phyloP scores from a whole-genome alignment of 2,113 vertebrate genomes.

The Equus quagga region DNA sequence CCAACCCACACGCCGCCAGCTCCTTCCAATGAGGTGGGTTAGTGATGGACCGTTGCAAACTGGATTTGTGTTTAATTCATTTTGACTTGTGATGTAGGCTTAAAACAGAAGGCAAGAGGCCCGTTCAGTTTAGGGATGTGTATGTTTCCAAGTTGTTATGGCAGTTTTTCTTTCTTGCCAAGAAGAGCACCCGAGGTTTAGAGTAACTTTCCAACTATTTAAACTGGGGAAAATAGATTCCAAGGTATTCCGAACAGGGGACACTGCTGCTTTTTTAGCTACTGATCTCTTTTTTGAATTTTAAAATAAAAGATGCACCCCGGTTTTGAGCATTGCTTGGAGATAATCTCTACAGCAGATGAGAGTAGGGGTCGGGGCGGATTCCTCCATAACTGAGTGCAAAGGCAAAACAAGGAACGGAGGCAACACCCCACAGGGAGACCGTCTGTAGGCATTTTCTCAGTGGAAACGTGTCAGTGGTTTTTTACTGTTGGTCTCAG shows the following conservation, averaged over 20 bases:
- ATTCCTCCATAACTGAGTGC: not conserved
- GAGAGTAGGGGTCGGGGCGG: not conserved
- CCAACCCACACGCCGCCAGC: not conserved
- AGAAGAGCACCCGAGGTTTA: slow-evolving; percentile 26
- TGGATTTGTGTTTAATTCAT: slow-evolving; percentile 54
- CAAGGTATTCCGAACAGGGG: not conserved
- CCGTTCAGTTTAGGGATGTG: not conserved
- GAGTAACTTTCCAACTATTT: slow-evolving; percentile 56
- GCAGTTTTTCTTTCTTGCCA: slow-evolving; percentile 37
- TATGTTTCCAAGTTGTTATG: not conserved
- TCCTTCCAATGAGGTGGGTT: not conserved
- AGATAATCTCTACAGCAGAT: not conserved
- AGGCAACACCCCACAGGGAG: not conserved
- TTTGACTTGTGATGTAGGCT: slow-evolving; percentile 66
- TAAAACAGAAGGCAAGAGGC: slow-evolving; percentile 59
- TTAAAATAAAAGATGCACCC: slow-evolving; percentile 27
- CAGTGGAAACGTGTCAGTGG: not conserved
- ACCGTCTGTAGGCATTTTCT: not conserved
- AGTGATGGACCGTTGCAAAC: slow-evolving; percentile 60
- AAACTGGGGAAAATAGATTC: slow-evolving; percentile 25
- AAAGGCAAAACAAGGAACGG: not conserved
- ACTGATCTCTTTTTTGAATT: slow-evolving; percentile 56
- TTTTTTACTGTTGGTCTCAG: not conserved
- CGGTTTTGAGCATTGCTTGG: slow-evolving; percentile 21
- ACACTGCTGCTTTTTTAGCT: not conserved